Percentiles rank a stretch among this genome's conserved stretches.
phyloP scores from a whole-genome alignment of 1,140 invertebrate species.

The Hylyphantes graminicola region DNA sequence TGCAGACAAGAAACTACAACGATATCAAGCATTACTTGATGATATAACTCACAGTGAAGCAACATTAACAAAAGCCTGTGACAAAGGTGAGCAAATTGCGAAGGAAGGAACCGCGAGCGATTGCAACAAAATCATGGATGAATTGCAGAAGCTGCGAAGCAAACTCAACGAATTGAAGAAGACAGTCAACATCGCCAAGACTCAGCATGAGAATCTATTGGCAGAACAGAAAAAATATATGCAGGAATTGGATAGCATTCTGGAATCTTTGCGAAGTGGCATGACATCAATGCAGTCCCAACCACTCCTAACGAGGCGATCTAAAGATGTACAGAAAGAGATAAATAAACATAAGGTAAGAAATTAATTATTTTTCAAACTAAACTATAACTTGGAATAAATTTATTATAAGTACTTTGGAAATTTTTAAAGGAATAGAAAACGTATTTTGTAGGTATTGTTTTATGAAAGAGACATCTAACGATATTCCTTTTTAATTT shows the following conservation, averaged over 20 bases:
- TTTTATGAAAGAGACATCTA: too few species aligned
- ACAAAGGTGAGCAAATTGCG: constrained; percentile 92
- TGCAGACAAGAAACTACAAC: constrained; percentile 87
- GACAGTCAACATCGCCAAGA: constrained; percentile 84
- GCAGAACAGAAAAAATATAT: constrained; percentile 86
- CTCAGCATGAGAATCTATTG: constrained; percentile 87
- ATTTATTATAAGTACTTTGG: not conserved
- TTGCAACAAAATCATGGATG: constrained; percentile 86
- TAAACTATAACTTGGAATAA: not conserved
- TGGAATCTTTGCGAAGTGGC: constrained; percentile 86
- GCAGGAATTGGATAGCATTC: constrained; percentile 80
- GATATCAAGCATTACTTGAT: constrained; percentile 81
- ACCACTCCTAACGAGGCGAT: constrained; percentile 81
- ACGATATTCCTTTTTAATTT: too few species aligned
- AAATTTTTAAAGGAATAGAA: not conserved
- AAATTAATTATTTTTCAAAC: not conserved
- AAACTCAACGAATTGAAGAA: constrained; percentile 82
- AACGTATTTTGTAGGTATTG: not conserved
- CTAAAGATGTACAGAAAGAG: constrained; percentile 83
- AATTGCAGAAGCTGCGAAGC: constrained; percentile 86
- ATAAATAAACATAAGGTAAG: constrained; percentile 78
- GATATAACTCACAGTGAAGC: constrained; percentile 88
- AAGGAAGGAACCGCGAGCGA: constrained; percentile 87
- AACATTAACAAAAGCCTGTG: constrained; percentile 83
- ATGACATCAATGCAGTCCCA: constrained; percentile 84